These are phyloP conservation scores for Pterois miles DNA, from an alignment of 2,797 vertebrate species.

Conservation along the genomic window DNA sequence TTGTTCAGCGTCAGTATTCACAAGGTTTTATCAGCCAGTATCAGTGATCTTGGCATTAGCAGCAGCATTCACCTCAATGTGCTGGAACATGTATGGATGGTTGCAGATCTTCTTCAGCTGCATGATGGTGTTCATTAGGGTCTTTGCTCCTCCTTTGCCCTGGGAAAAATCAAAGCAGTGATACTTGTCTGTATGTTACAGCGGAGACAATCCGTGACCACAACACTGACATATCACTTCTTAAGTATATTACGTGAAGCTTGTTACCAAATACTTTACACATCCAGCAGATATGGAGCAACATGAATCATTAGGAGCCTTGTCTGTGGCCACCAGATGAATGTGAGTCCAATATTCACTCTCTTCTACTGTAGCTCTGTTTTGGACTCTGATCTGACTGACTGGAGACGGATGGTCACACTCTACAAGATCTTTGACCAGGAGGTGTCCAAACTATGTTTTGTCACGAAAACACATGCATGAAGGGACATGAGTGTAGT, in stretches of 20 bases:
- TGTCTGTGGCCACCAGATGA: neutral
- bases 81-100: conserved; percentile 98
- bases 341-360: neutral
- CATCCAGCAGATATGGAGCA: neutral
- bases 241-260: neutral
- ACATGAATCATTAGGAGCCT: neutral
- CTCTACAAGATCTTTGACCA: no score
- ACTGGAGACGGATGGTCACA: no score
- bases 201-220: no score
- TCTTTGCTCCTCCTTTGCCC: conserved; percentile 99
- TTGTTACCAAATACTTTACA: neutral
- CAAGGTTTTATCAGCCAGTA: neutral
- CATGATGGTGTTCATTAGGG: conserved; percentile 99
- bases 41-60: neutral
- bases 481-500: no score
- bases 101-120: conserved; percentile 99
- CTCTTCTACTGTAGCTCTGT: neutral
- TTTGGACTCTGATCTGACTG: neutral
- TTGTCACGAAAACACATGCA: no score
- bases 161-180: conserved; percentile 53
- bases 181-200: neutral
- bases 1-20: neutral
- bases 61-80: conserved; percentile 83
- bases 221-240: neutral
- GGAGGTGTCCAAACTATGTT: no score